Evolutionary conservation across 2,888 invertebrate species (phyloP).

Genomic region (Acrobasis consociella): DNA sequence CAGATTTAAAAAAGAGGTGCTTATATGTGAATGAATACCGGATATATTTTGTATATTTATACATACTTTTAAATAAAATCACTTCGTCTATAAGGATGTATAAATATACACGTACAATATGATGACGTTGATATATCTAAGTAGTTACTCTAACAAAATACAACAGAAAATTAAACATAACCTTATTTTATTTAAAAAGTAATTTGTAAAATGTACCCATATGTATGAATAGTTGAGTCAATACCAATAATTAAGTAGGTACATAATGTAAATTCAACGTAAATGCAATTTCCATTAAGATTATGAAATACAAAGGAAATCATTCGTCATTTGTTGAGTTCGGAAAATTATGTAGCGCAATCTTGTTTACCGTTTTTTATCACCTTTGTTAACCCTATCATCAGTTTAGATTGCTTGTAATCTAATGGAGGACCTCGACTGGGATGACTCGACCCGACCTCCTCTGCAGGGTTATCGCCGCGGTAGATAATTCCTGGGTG

Average conservation of each 20-base stretch:
- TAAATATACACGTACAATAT: no score
- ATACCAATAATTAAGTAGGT: neutral
- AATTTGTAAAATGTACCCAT: neutral
- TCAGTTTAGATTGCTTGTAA: constrained; percentile 23
- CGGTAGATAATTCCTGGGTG: neutral
- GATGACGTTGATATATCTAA: no score
- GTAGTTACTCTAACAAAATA: no score
- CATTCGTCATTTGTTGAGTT: neutral
- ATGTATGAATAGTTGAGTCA: neutral
- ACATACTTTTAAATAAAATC: no score
- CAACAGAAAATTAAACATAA: no score
- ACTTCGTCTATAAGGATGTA: no score
- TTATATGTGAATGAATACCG: no score
- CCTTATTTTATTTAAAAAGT: no score
- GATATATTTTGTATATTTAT: no score
- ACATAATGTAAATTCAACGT: neutral
- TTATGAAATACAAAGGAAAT: neutral
- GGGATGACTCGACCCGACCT: constrained; percentile 46
- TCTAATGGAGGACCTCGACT: constrained; percentile 25
- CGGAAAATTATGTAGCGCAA: constrained; percentile 9
- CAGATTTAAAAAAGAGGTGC: no score
- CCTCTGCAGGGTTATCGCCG: constrained; percentile 51
- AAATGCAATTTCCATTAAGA: neutral
- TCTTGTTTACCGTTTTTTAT: constrained; percentile 13
- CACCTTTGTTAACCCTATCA: constrained; percentile 10